Percentiles rank a stretch among this genome's conserved stretches.
Evolutionary conservation across 1,140 invertebrate species (phyloP).

Genomic region (Drosophila micromelanica): DNA sequence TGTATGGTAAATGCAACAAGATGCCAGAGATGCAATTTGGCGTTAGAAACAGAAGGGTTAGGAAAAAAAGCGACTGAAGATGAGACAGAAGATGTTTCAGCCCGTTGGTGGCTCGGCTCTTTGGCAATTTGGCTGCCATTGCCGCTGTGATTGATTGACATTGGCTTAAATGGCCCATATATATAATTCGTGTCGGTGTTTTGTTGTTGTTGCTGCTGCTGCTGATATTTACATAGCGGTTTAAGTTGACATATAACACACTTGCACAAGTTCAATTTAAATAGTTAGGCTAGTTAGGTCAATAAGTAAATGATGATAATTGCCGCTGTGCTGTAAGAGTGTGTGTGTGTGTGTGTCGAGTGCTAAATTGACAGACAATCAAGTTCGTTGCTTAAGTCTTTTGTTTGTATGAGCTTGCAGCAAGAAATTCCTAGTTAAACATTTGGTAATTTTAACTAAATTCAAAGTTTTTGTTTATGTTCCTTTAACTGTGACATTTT

Average conservation of each 20-base stretch:
- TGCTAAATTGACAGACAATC: slow-evolving; percentile 34
- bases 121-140: slow-evolving; percentile 72
- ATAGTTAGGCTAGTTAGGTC: slow-evolving; percentile 31
- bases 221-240: slow-evolving; percentile 52
- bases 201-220: slow-evolving; percentile 14
- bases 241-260: slow-evolving; percentile 39
- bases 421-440: neutral
- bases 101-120: slow-evolving; percentile 58
- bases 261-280: slow-evolving; percentile 45
- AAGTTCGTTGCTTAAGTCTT: slow-evolving; percentile 51
- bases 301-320: slow-evolving; percentile 9
- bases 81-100: slow-evolving; percentile 64
- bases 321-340: slow-evolving; percentile 12
- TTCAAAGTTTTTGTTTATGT: too few relatives aligned
- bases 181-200: slow-evolving; percentile 35
- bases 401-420: slow-evolving; percentile 15
- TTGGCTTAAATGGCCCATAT: slow-evolving; percentile 74
- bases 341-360: slow-evolving; percentile 34
- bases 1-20: slow-evolving; percentile 18
- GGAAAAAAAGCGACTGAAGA: slow-evolving; percentile 3
- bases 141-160: slow-evolving; percentile 78
- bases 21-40: slow-evolving; percentile 30
- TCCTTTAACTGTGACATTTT: too few relatives aligned
- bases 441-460: too few relatives aligned
- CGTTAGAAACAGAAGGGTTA: slow-evolving; percentile 42